Evolutionary conservation across 2,797 vertebrate species (phyloP).

Genomic region (Nothura maculosa): DNA sequence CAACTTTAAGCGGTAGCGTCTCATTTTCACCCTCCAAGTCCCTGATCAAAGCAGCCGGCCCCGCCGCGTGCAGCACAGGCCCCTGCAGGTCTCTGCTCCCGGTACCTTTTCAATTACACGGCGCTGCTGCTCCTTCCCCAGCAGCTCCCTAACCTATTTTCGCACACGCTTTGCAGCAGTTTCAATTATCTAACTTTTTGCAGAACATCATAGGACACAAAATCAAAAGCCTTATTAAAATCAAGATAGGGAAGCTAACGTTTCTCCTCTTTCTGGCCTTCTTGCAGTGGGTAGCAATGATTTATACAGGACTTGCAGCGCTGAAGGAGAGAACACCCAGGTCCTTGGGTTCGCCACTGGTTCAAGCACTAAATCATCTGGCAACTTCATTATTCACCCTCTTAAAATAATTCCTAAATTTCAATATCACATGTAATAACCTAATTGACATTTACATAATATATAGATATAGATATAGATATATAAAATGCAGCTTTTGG

Average conservation of each 20-base stretch:
- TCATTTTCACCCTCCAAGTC: neutral
- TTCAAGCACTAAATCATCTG: neutral
- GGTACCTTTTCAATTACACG: neutral
- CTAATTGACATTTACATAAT: neutral
- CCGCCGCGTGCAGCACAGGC: too few relatives aligned
- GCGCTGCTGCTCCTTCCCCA: neutral
- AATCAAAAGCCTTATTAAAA: neutral
- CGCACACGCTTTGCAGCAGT: neutral
- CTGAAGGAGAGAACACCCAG: neutral
- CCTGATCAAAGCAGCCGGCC: neutral
- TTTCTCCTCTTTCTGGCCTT: neutral
- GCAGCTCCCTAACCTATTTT: neutral
- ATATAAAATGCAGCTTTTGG: neutral
- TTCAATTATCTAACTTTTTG: neutral
- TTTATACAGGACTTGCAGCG: neutral
- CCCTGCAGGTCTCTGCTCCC: neutral
- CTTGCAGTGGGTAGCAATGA: neutral
- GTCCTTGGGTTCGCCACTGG: neutral
- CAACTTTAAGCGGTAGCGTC: neutral
- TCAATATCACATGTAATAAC: neutral
- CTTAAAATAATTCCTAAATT: neutral
- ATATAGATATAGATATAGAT: too few relatives aligned
- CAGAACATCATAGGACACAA: neutral
- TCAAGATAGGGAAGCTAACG: fast-evolving
- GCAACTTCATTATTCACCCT: neutral